phyloP scores from a whole-genome alignment of 1,140 invertebrate genomes.

The Cydia strobilella region DNA sequence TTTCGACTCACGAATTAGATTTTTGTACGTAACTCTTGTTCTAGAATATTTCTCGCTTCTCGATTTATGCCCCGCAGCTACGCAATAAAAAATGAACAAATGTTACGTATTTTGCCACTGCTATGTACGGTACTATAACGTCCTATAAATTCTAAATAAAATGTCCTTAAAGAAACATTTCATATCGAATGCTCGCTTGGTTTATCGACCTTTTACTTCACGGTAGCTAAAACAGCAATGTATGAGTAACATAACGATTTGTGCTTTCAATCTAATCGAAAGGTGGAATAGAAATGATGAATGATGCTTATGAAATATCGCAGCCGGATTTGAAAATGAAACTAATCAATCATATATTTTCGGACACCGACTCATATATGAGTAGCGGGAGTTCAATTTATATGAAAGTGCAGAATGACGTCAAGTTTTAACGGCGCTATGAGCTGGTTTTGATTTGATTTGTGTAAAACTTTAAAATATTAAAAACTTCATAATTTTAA shows the following conservation, averaged over 20 bases:
- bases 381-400: neutral
- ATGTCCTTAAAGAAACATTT: neutral
- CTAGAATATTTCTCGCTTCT: constrained; percentile 3
- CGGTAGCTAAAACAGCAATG: neutral
- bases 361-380: constrained; percentile 11
- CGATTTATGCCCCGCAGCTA: constrained; percentile 1
- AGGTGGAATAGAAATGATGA: constrained; percentile 8
- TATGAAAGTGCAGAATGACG: neutral
- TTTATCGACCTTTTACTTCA: neutral
- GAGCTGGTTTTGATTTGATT: neutral
- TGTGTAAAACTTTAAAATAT: neutral
- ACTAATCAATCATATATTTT: constrained; percentile 19
- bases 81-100: constrained; percentile 19
- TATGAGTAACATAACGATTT: neutral
- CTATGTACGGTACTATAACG: neutral
- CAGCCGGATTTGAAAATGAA: constrained; percentile 7
- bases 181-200: neutral
- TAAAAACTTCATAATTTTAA: neutral
- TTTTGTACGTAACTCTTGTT: constrained; percentile 14
- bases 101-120: constrained; percentile 10
- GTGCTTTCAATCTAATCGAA: neutral
- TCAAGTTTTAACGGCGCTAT: neutral
- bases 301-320: constrained; percentile 19
- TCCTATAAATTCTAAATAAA: neutral
- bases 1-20: neutral